Base-by-base conservation (phyloP, 2,888 invertebrate genomes). In the Opisthograptis luteolata region DNA sequence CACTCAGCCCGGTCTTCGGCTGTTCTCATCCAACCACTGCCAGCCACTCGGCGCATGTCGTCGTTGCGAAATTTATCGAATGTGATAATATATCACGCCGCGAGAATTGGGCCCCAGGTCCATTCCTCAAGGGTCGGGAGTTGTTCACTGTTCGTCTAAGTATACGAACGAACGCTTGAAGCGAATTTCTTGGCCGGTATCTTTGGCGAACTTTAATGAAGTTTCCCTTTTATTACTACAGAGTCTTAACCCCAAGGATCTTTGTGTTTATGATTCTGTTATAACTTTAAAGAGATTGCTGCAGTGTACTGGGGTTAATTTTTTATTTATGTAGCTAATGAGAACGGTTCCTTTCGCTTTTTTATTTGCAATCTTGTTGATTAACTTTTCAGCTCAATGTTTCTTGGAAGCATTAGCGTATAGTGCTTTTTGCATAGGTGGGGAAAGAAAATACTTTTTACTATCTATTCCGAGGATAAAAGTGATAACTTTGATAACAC, bases 231-330 rank as follows among this genome's bases (percentile, higher is more conserved):
- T 85, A 86, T 84, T 81, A 80, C 80, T 62, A 60, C 67, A 57
- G 65, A 71, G 76, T 69, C 72, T 79, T 74, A 73, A 80, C 81
- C 79, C 73, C 72, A 73, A 81, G 79, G 81, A 81, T 79, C 78
- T 79, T 77, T 78, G 77, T 79, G 81, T 82, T 87, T 86, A 86
- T 80, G 81, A 82, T 80, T 79, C 79, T 80, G 79, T 82, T 84
- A 79, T 79, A 84, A 83, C 74, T 84, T 86, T 82, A 80, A 80
- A 78, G 76, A 79, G 76, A 77, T 81, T 76, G 75, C 76, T 70
- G 69, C 68, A 63, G 58, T 64, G 61, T 67, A 60, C 62, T 60
- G 49, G 58, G 51, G 70, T 64, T 62, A 60, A 64, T 70, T 72
- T 65, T 70, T 71, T 71, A 70, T 74, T 66, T 58, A 56, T 53